Evolutionary conservation across 2,888 invertebrate species (phyloP).

Genomic region (Palloptera scutellata): DNA sequence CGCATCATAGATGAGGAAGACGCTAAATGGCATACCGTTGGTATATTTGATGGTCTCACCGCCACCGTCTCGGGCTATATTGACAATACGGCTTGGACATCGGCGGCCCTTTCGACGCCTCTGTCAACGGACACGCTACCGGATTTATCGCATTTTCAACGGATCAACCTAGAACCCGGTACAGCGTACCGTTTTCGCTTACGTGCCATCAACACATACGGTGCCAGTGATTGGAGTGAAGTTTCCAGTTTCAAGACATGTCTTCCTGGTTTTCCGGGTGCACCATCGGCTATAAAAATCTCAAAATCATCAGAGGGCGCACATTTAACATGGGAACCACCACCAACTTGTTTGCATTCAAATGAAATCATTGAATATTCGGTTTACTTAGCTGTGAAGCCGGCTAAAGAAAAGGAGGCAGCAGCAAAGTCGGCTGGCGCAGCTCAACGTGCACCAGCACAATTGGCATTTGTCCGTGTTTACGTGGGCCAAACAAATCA

Average conservation of each 20-base stretch:
- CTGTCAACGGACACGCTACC: constrained; percentile 41
- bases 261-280: constrained; percentile 46
- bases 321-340: constrained; percentile 47
- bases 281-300: constrained; percentile 47
- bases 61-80: constrained; percentile 43
- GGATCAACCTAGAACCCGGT: constrained; percentile 43
- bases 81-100: constrained; percentile 41
- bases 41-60: constrained; percentile 40
- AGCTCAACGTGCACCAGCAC: constrained; percentile 39
- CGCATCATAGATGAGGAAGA: constrained; percentile 40
- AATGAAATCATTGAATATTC: constrained; percentile 47
- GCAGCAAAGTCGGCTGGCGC: constrained; percentile 29
- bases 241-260: constrained; percentile 45
- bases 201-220: constrained; percentile 43
- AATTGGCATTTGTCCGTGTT: constrained; percentile 45
- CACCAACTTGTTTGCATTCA: constrained; percentile 42
- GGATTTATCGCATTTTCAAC: constrained; percentile 37
- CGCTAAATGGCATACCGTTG: constrained; percentile 48
- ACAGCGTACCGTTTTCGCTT: constrained; percentile 46
- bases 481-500: constrained; percentile 46
- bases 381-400: constrained; percentile 47
- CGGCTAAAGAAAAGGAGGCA: constrained; percentile 42
- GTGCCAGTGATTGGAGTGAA: constrained; percentile 46
- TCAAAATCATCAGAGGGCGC: constrained; percentile 46
- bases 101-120: constrained; percentile 28